These are phyloP conservation scores for Ypsolopha scabrella DNA, from an alignment of 2,888 invertebrate species.

Conservation along the genomic window DNA sequence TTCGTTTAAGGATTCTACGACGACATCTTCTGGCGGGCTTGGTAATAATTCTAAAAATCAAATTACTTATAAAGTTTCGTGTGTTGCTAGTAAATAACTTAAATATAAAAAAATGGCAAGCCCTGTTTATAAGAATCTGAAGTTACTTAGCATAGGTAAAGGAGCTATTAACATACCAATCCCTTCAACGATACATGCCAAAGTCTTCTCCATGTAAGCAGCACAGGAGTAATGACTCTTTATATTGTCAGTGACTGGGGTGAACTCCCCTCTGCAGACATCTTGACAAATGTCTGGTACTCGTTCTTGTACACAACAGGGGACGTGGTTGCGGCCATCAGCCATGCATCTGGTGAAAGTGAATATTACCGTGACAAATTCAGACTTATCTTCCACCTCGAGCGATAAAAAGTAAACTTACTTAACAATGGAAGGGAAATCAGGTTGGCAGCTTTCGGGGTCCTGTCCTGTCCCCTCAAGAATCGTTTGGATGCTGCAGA, in stretches of 20 bases:
- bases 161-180: constrained; percentile 51
- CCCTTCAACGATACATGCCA: constrained; percentile 87
- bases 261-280: constrained; percentile 87
- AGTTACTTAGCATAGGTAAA: too few species aligned
- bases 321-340: constrained; percentile 87
- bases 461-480: constrained; percentile 83
- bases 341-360: constrained; percentile 71
- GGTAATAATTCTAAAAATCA: constrained; percentile 75
- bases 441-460: constrained; percentile 83
- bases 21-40: constrained; percentile 78
- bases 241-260: constrained; percentile 84
- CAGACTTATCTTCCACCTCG: background rate
- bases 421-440: constrained; percentile 83
- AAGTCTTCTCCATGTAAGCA: constrained; percentile 82
- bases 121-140: background rate
- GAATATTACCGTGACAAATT: background rate
- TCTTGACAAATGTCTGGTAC: constrained; percentile 89
- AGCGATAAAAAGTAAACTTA: constrained; percentile 20
- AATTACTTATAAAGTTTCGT: background rate
- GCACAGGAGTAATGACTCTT: constrained; percentile 89
- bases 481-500: constrained; percentile 85
- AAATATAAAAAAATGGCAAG: background rate
- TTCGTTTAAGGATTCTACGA: constrained; percentile 79
- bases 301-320: constrained; percentile 84
- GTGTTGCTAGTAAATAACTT: background rate